Evolutionary conservation across 2,888 invertebrate species (phyloP).

Genomic region (Cecidostiba fungosa): DNA sequence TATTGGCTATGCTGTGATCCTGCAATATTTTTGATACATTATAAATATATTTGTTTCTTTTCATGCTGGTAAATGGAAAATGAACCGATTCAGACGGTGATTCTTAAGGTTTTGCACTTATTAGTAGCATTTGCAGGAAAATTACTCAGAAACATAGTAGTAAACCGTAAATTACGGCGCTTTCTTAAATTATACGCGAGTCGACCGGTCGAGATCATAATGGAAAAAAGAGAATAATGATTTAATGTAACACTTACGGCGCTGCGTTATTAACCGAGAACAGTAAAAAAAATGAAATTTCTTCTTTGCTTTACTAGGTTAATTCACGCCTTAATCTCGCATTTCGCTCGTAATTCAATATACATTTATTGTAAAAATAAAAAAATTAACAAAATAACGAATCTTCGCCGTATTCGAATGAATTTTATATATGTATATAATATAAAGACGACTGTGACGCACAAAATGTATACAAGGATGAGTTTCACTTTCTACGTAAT

Average conservation of each 20-base stretch:
- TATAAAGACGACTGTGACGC: not conserved
- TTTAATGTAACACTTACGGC: constrained; percentile 2
- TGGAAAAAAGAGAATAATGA: not conserved
- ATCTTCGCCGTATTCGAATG: no score
- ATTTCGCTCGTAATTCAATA: not conserved
- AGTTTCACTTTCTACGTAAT: constrained; percentile 19
- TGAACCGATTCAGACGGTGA: not conserved
- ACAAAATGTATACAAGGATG: not conserved
- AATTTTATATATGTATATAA: not conserved
- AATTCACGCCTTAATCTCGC: not conserved
- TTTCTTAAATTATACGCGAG: constrained; percentile 6
- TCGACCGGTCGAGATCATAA: not conserved
- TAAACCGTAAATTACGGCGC: not conserved
- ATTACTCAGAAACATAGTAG: constrained; percentile 1
- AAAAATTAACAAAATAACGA: not conserved
- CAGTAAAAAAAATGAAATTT: constrained; percentile 15
- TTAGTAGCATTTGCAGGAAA: not conserved
- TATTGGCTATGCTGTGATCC: no score
- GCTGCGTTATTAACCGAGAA: not conserved
- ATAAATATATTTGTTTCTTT: not conserved
- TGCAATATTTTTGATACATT: not conserved
- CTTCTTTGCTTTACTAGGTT: constrained; percentile 12
- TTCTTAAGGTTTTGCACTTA: not conserved
- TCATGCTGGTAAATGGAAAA: not conserved
- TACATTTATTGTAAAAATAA: not conserved